These are phyloP conservation scores for Zaprionus lineosus DNA, from an alignment of 2,888 invertebrate species.

Conservation along the genomic window DNA sequence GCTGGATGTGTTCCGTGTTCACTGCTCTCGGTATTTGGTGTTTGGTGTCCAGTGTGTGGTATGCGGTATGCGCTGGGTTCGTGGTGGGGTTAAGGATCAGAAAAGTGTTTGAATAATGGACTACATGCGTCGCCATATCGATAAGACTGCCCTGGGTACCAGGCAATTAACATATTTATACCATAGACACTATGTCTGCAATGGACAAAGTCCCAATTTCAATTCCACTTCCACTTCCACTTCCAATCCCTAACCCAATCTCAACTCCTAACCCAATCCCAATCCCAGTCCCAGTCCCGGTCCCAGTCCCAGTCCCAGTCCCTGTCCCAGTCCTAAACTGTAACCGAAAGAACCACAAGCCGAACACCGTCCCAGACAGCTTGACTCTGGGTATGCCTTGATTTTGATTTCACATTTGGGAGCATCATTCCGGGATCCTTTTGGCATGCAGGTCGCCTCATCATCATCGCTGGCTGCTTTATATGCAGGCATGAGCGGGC, in stretches of 20 bases:
- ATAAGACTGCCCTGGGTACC: slow-evolving; percentile 55
- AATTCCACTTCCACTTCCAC: background rate
- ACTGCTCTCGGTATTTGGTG: no score
- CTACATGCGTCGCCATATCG: slow-evolving; percentile 59
- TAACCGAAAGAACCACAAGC: slow-evolving; percentile 5
- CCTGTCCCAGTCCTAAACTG: no score
- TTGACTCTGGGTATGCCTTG: slow-evolving; percentile 60
- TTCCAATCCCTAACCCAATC: background rate
- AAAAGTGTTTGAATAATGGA: slow-evolving; percentile 66
- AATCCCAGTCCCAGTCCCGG: slow-evolving; percentile 5
- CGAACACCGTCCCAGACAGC: slow-evolving; percentile 53
- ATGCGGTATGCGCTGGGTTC: slow-evolving; percentile 3
- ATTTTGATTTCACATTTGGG: slow-evolving; percentile 58
- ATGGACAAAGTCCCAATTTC: slow-evolving; percentile 35
- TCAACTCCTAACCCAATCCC: background rate
- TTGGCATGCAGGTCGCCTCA: slow-evolving; percentile 67
- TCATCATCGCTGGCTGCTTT: slow-evolving; percentile 53
- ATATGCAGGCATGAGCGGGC: slow-evolving; percentile 77
- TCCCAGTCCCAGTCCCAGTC: slow-evolving; percentile 11
- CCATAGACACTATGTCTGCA: slow-evolving; percentile 70
- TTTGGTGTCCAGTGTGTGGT: no score
- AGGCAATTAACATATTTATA: slow-evolving; percentile 69
- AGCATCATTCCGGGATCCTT: slow-evolving; percentile 39
- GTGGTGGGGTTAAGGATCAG: slow-evolving; percentile 65
- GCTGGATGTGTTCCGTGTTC: background rate